phyloP scores from a whole-genome alignment of 1,140 invertebrate genomes.

The Aethina tumida region DNA sequence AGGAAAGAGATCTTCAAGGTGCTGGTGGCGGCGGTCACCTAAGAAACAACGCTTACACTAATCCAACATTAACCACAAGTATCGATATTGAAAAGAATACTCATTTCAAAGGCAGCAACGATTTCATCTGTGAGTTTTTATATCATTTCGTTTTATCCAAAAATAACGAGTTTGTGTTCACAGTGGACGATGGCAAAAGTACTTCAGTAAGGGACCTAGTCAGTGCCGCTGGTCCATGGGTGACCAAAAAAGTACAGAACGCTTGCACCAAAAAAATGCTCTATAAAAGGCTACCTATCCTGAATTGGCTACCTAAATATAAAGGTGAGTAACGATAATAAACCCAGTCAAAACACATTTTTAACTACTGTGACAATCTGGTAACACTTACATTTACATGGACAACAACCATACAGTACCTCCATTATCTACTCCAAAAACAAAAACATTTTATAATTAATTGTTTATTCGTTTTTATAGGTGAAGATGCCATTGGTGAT shows the following conservation, averaged over 20 bases:
- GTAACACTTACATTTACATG: too few species aligned
- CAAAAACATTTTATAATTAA: too few species aligned
- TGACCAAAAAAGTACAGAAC: conserved; percentile 29
- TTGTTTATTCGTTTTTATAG: too few species aligned
- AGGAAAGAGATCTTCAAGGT: conserved; percentile 12
- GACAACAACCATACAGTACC: too few species aligned
- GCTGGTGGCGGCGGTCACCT: conserved; percentile 12
- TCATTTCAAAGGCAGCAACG: conserved; percentile 37
- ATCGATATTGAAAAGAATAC: too few species aligned
- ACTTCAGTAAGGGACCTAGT: conserved; percentile 12
- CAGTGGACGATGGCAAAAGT: conserved; percentile 20
- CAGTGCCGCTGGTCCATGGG: conserved; percentile 22
- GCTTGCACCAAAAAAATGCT: conserved; percentile 54
- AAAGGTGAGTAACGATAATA: conserved; percentile 25
- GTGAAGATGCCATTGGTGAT: too few species aligned
- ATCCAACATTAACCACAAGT: conserved; percentile 15
- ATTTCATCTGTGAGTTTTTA: conserved; percentile 39
- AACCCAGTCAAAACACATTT: too few species aligned
- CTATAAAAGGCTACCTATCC: conserved; percentile 58
- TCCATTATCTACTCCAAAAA: too few species aligned
- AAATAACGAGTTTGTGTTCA: conserved; percentile 3
- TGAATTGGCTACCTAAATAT: conserved; percentile 65
- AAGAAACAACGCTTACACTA: conserved; percentile 14
- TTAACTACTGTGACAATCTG: too few species aligned
- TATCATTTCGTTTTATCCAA: conserved; percentile 7